Percentiles rank a stretch among this genome's conserved stretches.
These are phyloP conservation scores for Trypoxylon attenuatum DNA, from an alignment of 2,888 invertebrate species.

Conservation along the genomic window DNA sequence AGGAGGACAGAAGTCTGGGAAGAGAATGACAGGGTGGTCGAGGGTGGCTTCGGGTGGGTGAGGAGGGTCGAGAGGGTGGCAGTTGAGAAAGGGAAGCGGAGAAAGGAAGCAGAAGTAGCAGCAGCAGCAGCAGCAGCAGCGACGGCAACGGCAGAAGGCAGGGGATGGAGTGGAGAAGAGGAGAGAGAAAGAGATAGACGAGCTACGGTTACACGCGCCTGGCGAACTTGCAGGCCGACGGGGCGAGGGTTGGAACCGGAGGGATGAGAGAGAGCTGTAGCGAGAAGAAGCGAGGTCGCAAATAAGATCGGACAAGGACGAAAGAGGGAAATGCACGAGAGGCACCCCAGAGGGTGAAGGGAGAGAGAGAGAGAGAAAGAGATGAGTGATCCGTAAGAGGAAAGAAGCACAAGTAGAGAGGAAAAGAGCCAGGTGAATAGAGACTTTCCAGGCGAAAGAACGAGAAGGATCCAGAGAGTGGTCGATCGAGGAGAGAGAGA, in stretches of 20 bases:
- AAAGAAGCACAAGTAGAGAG: neutral
- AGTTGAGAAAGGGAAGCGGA: neutral
- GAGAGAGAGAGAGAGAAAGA: slow-evolving; percentile 11
- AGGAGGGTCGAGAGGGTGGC: slow-evolving; percentile 7
- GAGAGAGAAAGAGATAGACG: slow-evolving; percentile 13
- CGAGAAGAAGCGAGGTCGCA: neutral
- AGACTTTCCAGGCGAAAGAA: slow-evolving; percentile 7
- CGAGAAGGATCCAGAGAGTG: neutral
- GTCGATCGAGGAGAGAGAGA: slow-evolving; percentile 15
- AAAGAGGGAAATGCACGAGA: slow-evolving; percentile 51
- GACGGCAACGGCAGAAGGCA: slow-evolving; percentile 8
- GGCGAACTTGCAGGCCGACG: slow-evolving; percentile 25
- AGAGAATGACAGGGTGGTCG: no score
- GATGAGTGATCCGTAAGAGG: slow-evolving; percentile 15
- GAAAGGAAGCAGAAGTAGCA: neutral
- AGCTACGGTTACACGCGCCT: slow-evolving; percentile 42
- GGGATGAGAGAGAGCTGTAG: slow-evolving; percentile 17
- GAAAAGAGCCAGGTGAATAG: neutral
- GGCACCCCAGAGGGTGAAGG: slow-evolving; percentile 17
- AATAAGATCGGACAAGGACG: slow-evolving; percentile 12
- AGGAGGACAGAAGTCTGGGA: no score
- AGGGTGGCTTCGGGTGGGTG: no score
- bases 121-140: neutral
- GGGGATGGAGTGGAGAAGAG: slow-evolving; percentile 12
- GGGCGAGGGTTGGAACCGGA: slow-evolving; percentile 39